Conservation (phyloP, 2,797 vertebrate species). For the Octomys mimax region DNA sequence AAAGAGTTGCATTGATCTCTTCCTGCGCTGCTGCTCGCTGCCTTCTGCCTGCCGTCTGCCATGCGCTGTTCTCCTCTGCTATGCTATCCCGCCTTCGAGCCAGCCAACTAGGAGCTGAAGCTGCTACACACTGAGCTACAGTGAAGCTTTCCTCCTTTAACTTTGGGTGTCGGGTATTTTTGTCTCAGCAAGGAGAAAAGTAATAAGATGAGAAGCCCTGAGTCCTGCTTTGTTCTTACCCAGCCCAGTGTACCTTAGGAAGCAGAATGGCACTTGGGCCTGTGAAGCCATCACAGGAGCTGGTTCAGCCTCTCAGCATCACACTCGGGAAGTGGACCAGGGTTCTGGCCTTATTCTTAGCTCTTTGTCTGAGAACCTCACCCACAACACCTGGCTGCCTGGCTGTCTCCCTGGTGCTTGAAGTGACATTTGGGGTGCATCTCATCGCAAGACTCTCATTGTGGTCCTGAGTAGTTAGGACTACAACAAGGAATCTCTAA, state of each 20-base stretch:
- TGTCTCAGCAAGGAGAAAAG: not conserved
- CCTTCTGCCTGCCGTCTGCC: not conserved
- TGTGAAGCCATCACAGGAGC: not conserved
- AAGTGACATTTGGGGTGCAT: not conserved
- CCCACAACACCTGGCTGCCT: not conserved
- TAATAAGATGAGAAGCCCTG: not conserved
- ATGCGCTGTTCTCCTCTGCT: not conserved
- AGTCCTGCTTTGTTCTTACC: not conserved
- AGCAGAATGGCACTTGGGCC: not conserved
- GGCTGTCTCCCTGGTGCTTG: not conserved
- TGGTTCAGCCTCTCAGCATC: not conserved
- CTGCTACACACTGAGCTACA: not conserved
- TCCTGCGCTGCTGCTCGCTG: not conserved
- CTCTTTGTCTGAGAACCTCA: not conserved
- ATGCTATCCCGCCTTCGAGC: not conserved
- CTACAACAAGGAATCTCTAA: not conserved
- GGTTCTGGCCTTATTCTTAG: not conserved
- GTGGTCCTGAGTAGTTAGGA: not conserved
- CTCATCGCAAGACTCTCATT: not conserved
- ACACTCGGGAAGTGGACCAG: not conserved
- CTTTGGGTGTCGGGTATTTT: not conserved
- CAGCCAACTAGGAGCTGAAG: not conserved
- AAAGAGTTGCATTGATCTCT: not conserved
- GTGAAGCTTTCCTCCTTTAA: not conserved
- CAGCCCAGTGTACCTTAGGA: not conserved